phyloP scores from a whole-genome alignment of 2,797 vertebrate genomes.

The Pangasius krempfi region DNA sequence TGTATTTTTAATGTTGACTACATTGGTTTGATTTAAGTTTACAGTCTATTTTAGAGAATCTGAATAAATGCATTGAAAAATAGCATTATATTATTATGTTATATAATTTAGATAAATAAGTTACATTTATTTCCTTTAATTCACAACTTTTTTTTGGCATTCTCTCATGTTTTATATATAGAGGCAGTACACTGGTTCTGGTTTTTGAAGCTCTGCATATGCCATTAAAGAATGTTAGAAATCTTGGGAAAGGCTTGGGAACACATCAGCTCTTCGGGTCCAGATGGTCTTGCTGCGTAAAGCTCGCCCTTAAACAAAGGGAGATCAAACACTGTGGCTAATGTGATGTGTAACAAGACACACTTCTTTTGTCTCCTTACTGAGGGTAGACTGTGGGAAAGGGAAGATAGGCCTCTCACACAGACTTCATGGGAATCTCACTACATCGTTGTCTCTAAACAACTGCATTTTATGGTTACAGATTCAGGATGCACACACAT shows the following conservation, averaged over 20 bases:
- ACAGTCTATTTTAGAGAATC: neutral
- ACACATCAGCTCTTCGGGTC: constrained; percentile 74
- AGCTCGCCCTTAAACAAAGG: constrained; percentile 62
- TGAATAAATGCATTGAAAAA: neutral
- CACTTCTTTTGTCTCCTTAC: constrained; percentile 79
- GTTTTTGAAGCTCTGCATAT: neutral
- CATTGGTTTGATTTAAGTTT: neutral
- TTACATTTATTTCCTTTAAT: neutral
- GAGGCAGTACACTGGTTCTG: too few species aligned
- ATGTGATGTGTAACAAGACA: constrained; percentile 85
- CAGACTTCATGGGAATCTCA: constrained; percentile 73
- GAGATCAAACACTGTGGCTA: constrained; percentile 82
- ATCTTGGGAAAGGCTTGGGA: constrained; percentile 64
- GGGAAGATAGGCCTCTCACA: constrained; percentile 77
- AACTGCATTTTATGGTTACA: constrained; percentile 18
- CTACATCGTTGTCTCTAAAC: constrained; percentile 51
- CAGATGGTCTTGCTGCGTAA: constrained; percentile 76
- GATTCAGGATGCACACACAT: neutral
- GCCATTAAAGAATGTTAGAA: constrained; percentile 48
- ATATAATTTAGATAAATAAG: neutral
- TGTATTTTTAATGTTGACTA: neutral
- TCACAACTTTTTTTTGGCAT: too few species aligned
- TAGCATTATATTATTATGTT: neutral
- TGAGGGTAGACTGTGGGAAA: constrained; percentile 78
- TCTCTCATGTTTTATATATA: neutral